Conservation (phyloP, 1,140 invertebrate species). For the Conus ventricosus region DNA sequence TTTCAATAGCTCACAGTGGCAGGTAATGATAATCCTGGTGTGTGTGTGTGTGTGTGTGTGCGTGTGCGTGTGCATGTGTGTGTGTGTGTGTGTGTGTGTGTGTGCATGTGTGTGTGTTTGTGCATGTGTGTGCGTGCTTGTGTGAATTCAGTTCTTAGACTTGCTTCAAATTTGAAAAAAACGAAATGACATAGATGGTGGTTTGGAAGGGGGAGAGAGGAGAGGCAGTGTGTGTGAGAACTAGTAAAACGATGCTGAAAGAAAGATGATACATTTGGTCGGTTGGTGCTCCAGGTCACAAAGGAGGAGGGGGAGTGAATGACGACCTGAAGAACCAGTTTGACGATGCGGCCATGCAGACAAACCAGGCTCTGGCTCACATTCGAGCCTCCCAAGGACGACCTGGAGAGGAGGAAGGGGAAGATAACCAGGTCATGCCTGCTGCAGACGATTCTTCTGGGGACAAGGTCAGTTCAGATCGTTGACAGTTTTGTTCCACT, state of each 20-base stretch:
- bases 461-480: slow-evolving; percentile 18
- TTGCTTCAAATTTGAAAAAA: background rate
- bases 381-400: slow-evolving; percentile 44
- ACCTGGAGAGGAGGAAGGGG: slow-evolving; percentile 16
- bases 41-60: too few species aligned
- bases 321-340: slow-evolving; percentile 87
- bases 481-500: background rate
- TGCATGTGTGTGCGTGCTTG: background rate
- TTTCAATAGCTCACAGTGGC: too few species aligned
- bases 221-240: background rate
- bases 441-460: background rate
- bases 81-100: too few species aligned
- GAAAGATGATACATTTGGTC: too few species aligned
- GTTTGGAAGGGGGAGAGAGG: background rate
- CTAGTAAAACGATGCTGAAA: too few species aligned
- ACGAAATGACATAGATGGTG: too few species aligned
- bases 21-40: too few species aligned
- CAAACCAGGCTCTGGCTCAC: slow-evolving; percentile 76
- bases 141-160: too few species aligned
- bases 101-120: too few species aligned
- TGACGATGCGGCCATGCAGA: slow-evolving; percentile 83
- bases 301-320: slow-evolving; percentile 77
- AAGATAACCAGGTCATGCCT: slow-evolving; percentile 30
- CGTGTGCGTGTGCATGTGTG: too few species aligned
- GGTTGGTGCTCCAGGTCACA: slow-evolving; percentile 26